phyloP scores from a whole-genome alignment of 2,888 invertebrate genomes.

The Dryadula phaetusa region DNA sequence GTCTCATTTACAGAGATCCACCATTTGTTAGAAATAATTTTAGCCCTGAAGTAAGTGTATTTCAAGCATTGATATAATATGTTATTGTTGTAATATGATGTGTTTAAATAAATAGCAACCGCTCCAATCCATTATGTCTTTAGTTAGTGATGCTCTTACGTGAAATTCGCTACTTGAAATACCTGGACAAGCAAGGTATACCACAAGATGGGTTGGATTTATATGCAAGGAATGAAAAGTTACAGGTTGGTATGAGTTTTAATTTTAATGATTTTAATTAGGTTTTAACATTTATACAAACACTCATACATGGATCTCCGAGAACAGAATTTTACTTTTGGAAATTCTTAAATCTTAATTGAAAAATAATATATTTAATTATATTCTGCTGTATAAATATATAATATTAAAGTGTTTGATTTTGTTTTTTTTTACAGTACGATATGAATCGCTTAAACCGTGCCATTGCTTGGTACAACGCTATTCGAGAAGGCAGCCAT shows the following conservation, averaged over 20 bases:
- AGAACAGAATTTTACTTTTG: too few relatives aligned
- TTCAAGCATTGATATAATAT: background rate
- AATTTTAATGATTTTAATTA: background rate
- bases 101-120: background rate
- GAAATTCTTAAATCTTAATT: too few relatives aligned
- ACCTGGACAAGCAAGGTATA: conserved; percentile 86
- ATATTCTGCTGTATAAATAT: background rate
- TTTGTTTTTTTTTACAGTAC: conserved; percentile 59
- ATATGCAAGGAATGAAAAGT: conserved; percentile 87
- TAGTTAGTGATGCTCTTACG: conserved; percentile 89
- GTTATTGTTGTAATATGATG: too few relatives aligned
- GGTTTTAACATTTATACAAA: too few relatives aligned
- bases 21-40: conserved; percentile 87
- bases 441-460: conserved; percentile 83
- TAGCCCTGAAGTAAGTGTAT: conserved; percentile 80
- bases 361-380: background rate
- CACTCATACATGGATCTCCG: too few relatives aligned
- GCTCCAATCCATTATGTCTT: too few relatives aligned
- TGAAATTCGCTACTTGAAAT: conserved; percentile 91
- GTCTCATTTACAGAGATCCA: conserved; percentile 83
- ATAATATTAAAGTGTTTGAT: background rate
- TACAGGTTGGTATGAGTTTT: conserved; percentile 76
- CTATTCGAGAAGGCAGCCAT: conserved; percentile 88
- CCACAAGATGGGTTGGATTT: conserved; percentile 86
- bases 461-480: conserved; percentile 93